phyloP scores from a whole-genome alignment of 2,797 vertebrate genomes.

The Pseudocheirus occidentalis region DNA sequence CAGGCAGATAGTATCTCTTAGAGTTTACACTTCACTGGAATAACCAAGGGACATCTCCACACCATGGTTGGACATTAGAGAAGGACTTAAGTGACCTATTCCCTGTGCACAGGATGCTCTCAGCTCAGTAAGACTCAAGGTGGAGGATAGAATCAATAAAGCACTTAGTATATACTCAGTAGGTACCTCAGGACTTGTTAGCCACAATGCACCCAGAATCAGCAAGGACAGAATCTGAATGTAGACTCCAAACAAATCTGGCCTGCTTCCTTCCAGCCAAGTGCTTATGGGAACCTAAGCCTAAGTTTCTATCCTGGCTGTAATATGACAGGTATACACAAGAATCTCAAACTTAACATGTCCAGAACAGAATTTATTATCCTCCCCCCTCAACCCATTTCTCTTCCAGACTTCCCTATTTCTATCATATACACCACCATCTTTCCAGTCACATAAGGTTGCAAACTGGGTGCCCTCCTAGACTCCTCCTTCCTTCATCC shows the following conservation, averaged over 20 bases:
- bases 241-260: background rate
- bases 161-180: background rate
- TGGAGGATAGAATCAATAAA: background rate
- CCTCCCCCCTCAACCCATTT: too few relatives aligned
- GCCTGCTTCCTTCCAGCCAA: background rate
- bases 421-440: background rate
- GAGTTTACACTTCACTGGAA: background rate
- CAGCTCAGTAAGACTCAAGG: background rate
- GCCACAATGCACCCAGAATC: background rate
- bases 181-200: background rate
- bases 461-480: background rate
- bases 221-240: slow-evolving; percentile 5
- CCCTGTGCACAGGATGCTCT: background rate
- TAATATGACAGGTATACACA: background rate
- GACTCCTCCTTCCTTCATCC: background rate
- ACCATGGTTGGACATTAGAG: background rate
- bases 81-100: background rate
- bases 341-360: background rate
- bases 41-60: background rate
- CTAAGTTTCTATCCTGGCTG: background rate
- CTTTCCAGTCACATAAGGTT: background rate
- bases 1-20: background rate
- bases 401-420: background rate
- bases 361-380: background rate
- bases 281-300: background rate